Base-by-base conservation (phyloP, 2,113 vertebrate genomes). In the Brachyhypopomus occidentalis region DNA sequence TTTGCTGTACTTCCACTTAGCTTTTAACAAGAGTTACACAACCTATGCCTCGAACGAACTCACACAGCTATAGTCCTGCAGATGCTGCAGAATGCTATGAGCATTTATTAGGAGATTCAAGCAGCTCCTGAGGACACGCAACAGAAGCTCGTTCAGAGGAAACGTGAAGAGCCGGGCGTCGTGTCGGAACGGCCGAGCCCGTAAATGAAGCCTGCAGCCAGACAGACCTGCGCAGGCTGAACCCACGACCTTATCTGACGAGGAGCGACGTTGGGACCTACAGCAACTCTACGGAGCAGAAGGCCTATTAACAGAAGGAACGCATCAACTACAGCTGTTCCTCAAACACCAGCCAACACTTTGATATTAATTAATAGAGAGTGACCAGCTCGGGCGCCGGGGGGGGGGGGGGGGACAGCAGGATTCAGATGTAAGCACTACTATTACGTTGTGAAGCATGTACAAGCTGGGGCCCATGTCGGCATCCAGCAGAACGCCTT, bases 221-320 rank as follows among this genome's bases (percentile, higher is more conserved):
- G n/a, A n/a, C n/a, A n/a, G n/a, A n/a, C n/a, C 41, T 9, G 41
- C 41, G 8, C 41, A 48, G 5, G 11, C 41, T 11, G 41, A 8
- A 48, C 41, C 8, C 41, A 5, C 41, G 5, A 11, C 41, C 41
- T 27, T 79, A n/a, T n/a, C 70, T 59, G 52, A 71, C 25, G 55
- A 55, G 77, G 3, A 60, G 77, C 20, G 67, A 78, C 27, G 62
- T 30, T 66, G 30, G 34, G 0, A 66, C 27, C 14, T 19, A 34
- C 63, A 36, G 34, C 5, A 30, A 34, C 52, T 25, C n/a, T n/a
- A 30, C 25, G 2, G 19, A 59, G 66, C 25, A 38, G 38, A 52
- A 80, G 70, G 62, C 41, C 73, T 79, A 79, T 79, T 79, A 72
- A 59, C 27, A 5, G 48, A 62, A 34, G 48, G 70, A 80, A 80